Base-by-base conservation (phyloP, 2,888 invertebrate genomes). In the Aplocera efformata region DNA sequence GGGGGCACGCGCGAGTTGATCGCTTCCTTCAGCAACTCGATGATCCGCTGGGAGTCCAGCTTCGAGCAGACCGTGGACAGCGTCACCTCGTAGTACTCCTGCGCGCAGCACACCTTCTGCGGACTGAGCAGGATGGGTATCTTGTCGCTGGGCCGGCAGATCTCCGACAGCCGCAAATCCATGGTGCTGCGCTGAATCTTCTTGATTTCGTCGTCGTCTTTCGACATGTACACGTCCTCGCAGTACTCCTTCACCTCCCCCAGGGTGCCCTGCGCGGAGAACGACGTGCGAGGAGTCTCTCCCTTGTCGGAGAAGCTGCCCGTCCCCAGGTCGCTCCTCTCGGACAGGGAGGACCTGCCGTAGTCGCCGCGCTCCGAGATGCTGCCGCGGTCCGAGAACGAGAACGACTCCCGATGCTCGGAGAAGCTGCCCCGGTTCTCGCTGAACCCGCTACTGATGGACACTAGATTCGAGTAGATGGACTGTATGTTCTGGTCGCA, bases 1-100 rank as follows among this genome's bases (percentile, higher is more conserved):
- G 95, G 94, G 0, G 95, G 94, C 32, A 95, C 93, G 50, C 93
- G 91, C 0, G 92, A 92, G 58, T 94, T 94, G 3, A 96, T 94
- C 0, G 94, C 93, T 58, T 93, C 91, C 69, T 94, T 95, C 0
- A 96, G 89, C 56, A 96, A 86, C 53, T 94, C 94, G 7, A 96
- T 90, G 47, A 96, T 96, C 37, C 94, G 92, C 29, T 92, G 92
- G 0, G 94, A 92, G 62, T 95, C 94, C 30, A 96, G 76, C 61
- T 94, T 92, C 1, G 94, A 94, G 64, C 95, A 96, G 26, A 94
- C 92, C 6, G 94, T 93, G 0, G 95, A 94, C 11, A 96, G 72
- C 10, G 94, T 93, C 0, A 96, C 92, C 73, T 95, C 95, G 42
- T 94, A 91, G 29, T 82, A 85, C 35, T 89, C 88, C 30, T 81